Percentiles rank a stretch among this genome's conserved stretches.
These are phyloP conservation scores for Gymnocypris eckloni DNA, from an alignment of 2,797 vertebrate species.

Conservation along the genomic window DNA sequence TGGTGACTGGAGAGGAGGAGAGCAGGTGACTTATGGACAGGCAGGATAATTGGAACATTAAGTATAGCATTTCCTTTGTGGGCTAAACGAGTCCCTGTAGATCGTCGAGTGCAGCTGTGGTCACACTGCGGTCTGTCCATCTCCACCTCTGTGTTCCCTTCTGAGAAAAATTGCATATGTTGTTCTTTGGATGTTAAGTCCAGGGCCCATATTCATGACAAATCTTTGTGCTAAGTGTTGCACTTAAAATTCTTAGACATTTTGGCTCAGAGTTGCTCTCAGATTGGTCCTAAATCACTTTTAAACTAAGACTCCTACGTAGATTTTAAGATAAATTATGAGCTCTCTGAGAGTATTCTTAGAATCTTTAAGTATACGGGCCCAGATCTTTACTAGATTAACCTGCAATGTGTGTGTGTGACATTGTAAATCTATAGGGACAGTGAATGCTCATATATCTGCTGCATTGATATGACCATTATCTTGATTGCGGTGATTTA, in stretches of 20 bases:
- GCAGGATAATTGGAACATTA: constrained; percentile 73
- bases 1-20: constrained; percentile 31
- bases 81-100: constrained; percentile 68
- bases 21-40: constrained; percentile 69
- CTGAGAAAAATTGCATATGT: neutral
- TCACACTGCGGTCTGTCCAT: constrained; percentile 21
- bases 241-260: no score
- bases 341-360: no score
- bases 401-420: neutral
- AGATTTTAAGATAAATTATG: no score
- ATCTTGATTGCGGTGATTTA: constrained; percentile 59
- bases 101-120: constrained; percentile 39
- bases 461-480: constrained; percentile 60
- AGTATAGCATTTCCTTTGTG: constrained; percentile 64
- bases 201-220: no score
- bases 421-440: constrained; percentile 7
- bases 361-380: no score
- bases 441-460: constrained; percentile 55
- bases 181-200: neutral
- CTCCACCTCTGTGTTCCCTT: neutral
- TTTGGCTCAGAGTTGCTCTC: no score
- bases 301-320: no score
- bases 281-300: no score
- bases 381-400: neutral
- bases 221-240: no score